phyloP scores from a whole-genome alignment of 2,113 vertebrate genomes.

The Gymnarchus niloticus region DNA sequence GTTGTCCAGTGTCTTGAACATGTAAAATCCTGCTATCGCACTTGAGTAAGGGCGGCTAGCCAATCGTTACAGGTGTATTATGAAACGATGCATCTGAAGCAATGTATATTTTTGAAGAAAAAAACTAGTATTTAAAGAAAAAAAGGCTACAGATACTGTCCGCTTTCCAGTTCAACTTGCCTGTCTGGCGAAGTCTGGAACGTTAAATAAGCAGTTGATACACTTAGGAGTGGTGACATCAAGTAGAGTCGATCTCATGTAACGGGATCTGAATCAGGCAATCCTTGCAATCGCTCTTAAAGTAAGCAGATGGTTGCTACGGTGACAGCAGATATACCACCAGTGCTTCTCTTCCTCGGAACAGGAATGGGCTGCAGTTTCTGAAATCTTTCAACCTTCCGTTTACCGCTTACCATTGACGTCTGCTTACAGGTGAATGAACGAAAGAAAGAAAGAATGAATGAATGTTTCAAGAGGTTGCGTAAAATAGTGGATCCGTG shows the following conservation, averaged over 20 bases:
- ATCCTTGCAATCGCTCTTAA: background rate
- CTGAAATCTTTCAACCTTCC: background rate
- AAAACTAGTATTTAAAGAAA: background rate
- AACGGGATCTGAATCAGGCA: slow-evolving; percentile 14
- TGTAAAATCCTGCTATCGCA: background rate
- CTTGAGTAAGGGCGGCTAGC: background rate
- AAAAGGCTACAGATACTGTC: background rate
- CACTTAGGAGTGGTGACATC: slow-evolving; percentile 3
- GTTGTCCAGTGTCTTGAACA: background rate
- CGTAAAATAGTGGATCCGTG: background rate
- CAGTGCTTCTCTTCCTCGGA: background rate
- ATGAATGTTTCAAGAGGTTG: background rate
- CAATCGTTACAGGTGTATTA: background rate
- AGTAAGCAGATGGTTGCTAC: background rate
- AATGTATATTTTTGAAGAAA: background rate
- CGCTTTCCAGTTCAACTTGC: background rate
- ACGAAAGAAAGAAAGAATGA: no score
- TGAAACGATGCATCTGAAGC: background rate
- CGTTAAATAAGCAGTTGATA: slow-evolving; percentile 13
- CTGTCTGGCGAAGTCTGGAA: background rate
- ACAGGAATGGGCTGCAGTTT: background rate
- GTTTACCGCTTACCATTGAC: background rate
- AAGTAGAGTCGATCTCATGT: slow-evolving; percentile 10
- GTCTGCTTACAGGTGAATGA: background rate
- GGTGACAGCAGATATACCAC: background rate